Evolutionary conservation across 2,888 invertebrate species (phyloP), one percentile per base, ranked within the genome.

Genomic region (Altica lythri): DNA sequence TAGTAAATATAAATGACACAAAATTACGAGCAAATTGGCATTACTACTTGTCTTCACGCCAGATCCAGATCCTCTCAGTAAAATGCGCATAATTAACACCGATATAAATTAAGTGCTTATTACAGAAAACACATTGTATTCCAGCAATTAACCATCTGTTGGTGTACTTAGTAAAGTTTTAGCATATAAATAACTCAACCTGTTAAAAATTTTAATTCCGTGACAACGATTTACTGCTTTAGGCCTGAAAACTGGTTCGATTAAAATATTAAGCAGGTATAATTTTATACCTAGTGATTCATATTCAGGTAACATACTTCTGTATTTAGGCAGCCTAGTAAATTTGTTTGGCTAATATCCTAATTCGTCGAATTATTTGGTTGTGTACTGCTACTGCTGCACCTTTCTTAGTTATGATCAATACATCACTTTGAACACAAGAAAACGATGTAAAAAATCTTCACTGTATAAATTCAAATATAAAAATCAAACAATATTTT

Each of bases 251-350:
- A 74, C 74, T 69, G 72, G 73, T 73, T 72, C 68, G 69, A 68
- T 72, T 73, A 69, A n/a, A 72, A 73, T 72, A 72, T 71, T 72
- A 72, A 72, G 67, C 68, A 66, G 70, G 69, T 71, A 72, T 72
- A 16, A 27, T 27, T 30, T 29, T 29, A 17, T 29, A 43, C 9
- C 13, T 5, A 17, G 12, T 43, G 40, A 40, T 8, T 25, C 40
- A 40, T 22, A 40, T n/a, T n/a, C n/a, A n/a, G n/a, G n/a, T n/a
- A n/a, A n/a, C n/a, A n/a, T n/a, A n/a, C n/a, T n/a, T n/a, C n/a
- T n/a, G n/a, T n/a, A n/a, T n/a, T n/a, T n/a, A n/a, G n/a, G n/a
- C n/a, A n/a, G n/a, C n/a, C n/a, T n/a, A n/a, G n/a, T n/a, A n/a
- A n/a, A n/a, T n/a, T n/a, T n/a, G n/a, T n/a, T n/a, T n/a, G n/a